Evolutionary conservation across 2,113 vertebrate species (phyloP), one percentile per base, ranked within the genome.

Genomic region (Carassius auratus): DNA sequence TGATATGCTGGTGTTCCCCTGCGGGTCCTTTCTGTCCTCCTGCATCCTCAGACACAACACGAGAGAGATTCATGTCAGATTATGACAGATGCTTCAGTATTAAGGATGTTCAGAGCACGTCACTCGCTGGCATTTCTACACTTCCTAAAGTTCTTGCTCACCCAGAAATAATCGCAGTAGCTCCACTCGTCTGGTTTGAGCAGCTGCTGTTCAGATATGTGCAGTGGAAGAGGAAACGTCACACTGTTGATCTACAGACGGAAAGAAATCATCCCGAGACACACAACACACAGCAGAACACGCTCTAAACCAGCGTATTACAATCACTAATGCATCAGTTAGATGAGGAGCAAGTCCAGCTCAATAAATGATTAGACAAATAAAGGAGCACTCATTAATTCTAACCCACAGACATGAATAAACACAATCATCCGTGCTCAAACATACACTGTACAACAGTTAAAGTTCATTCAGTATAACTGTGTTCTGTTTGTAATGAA

Each of bases 81-180:
- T 8, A 36, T 30, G 17, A 30, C 66, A 38, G 68, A 42, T 71
- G 33, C 36, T 12, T 42, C 17, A 9, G 66, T 38, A 21, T 21
- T 4, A 69, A 17, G 50, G 14, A 55, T 55, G 5, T 5, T 19
- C 17, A 59, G 21, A n/a, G 57, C 57, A 42, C 42, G 69, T 38
- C 68, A 12, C 42, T 42, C 4, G 17, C n/a, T 4, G 36, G 36
- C 36, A 4, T 38, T 38, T 38, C 36, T 38, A 38, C 2, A 38
- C 36, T 38, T 4, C 3, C 3, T 38, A 5, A 38, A 4, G 89
- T 69, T 84, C 95, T 59, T 2, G 57, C 57, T 95, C 95, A 99
- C 98, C 98, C 98, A 99, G 91, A 99, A 99, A 92, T 97, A 99
- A 93, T 99, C 98, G n/a, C 98, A 99, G 95, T 99, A 99, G 94